phyloP scores from a whole-genome alignment of 2,797 vertebrate genomes.

The Uromys caudimaculatus region DNA sequence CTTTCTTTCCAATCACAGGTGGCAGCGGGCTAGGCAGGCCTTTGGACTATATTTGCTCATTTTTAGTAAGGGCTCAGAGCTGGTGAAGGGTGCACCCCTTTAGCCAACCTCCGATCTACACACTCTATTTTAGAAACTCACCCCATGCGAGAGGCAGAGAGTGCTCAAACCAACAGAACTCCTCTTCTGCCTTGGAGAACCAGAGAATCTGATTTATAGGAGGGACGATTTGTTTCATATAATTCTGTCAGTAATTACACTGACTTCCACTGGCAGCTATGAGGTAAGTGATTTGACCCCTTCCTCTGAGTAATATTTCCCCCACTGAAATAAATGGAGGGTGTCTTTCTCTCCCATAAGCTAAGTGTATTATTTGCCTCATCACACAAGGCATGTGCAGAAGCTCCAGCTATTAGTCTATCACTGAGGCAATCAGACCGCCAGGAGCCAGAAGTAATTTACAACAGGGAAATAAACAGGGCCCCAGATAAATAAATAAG shows the following conservation, averaged over 20 bases:
- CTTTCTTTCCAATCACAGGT: constrained; percentile 33
- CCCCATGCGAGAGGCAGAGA: background rate
- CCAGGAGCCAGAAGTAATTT: constrained; percentile 81
- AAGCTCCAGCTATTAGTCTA: constrained; percentile 80
- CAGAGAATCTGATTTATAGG: constrained; percentile 60
- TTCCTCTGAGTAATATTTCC: constrained; percentile 73
- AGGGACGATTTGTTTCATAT: constrained; percentile 73
- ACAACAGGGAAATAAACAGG: constrained; percentile 80
- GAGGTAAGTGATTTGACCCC: constrained; percentile 80
- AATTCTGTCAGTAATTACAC: constrained; percentile 72
- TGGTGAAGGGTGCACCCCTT: background rate
- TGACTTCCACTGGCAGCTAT: constrained; percentile 72
- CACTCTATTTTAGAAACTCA: background rate
- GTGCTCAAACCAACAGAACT: background rate
- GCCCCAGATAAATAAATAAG: constrained; percentile 81
- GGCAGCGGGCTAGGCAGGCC: background rate
- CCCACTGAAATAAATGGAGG: constrained; percentile 80
- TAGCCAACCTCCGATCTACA: background rate
- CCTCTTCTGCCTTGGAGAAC: constrained; percentile 55
- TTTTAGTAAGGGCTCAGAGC: background rate
- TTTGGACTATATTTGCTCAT: background rate
- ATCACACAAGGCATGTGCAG: constrained; percentile 79
- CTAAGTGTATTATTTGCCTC: constrained; percentile 82
- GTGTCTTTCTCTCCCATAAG: constrained; percentile 76
- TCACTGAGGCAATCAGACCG: constrained; percentile 75